Conservation (phyloP, 1,140 invertebrate genomes). For the Campoletis sonorensis region DNA sequence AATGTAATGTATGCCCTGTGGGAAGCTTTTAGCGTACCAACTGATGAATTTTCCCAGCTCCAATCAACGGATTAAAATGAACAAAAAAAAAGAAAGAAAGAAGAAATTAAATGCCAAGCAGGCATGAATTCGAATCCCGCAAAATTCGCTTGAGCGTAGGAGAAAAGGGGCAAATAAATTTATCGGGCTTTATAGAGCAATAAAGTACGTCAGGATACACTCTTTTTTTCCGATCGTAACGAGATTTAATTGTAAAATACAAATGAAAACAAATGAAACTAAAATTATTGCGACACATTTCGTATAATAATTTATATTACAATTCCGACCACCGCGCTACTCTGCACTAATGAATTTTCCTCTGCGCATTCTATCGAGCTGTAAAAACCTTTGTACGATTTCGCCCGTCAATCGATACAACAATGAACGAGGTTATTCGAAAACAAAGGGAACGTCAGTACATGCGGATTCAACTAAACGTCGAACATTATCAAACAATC, state of each 20-base stretch:
- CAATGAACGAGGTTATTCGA: background rate
- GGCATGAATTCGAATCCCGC: conserved; percentile 34
- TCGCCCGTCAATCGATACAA: too few species aligned
- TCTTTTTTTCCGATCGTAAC: too few species aligned
- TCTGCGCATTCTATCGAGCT: too few species aligned
- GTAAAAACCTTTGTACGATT: too few species aligned
- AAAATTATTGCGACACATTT: too few species aligned
- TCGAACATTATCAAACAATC: background rate
- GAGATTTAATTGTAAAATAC: too few species aligned
- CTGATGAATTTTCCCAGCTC: conserved; percentile 35
- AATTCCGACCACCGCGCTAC: too few species aligned
- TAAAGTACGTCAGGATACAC: too few species aligned
- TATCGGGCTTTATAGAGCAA: background rate
- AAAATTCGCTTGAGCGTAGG: background rate
- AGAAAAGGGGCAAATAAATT: background rate
- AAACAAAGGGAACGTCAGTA: background rate
- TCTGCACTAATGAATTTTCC: too few species aligned
- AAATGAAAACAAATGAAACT: too few species aligned
- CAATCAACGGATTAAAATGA: conserved; percentile 39
- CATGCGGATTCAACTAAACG: background rate
- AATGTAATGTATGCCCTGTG: background rate
- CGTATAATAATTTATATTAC: too few species aligned
- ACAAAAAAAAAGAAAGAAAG: too few species aligned
- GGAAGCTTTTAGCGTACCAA: background rate
- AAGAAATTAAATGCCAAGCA: conserved; percentile 41